phyloP scores from a whole-genome alignment of 2,888 invertebrate genomes.

The Nomada fucata region DNA sequence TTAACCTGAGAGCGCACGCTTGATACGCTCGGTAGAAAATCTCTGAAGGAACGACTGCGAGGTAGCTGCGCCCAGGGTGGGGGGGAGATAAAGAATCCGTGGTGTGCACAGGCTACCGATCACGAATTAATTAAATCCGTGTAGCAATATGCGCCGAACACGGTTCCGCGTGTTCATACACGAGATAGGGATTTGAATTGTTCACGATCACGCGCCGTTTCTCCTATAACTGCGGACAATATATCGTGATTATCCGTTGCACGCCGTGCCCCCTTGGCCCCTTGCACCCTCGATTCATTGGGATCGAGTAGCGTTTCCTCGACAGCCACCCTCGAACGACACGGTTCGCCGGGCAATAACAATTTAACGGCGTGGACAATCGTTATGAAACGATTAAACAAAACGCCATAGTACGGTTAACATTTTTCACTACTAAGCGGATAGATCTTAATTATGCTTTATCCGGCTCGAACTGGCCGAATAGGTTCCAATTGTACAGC shows the following conservation, averaged over 20 bases:
- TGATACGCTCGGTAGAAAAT: slow-evolving; percentile 20
- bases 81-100: slow-evolving; percentile 51
- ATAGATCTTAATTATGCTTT: slow-evolving; percentile 12
- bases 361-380: slow-evolving; percentile 19
- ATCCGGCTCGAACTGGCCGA: no score
- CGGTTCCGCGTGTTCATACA: slow-evolving; percentile 74
- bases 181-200: slow-evolving; percentile 80
- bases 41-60: slow-evolving; percentile 31
- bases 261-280: slow-evolving; percentile 20
- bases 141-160: slow-evolving; percentile 77
- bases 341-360: slow-evolving; percentile 68
- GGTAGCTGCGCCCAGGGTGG: slow-evolving; percentile 28
- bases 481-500: no score
- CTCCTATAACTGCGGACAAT: slow-evolving; percentile 64
- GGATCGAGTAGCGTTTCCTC: slow-evolving; percentile 54
- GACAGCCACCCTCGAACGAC: slow-evolving; percentile 60
- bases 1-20: slow-evolving; percentile 1
- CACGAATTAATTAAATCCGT: slow-evolving; percentile 81
- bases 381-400: slow-evolving; percentile 30
- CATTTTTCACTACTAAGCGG: not conserved
- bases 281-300: slow-evolving; percentile 34
- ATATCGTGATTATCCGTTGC: slow-evolving; percentile 70
- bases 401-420: not conserved
- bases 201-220: slow-evolving; percentile 79
- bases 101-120: slow-evolving; percentile 73